Base-by-base conservation (phyloP, 2,113 vertebrate genomes). In the Paramisgurnus dabryanus region DNA sequence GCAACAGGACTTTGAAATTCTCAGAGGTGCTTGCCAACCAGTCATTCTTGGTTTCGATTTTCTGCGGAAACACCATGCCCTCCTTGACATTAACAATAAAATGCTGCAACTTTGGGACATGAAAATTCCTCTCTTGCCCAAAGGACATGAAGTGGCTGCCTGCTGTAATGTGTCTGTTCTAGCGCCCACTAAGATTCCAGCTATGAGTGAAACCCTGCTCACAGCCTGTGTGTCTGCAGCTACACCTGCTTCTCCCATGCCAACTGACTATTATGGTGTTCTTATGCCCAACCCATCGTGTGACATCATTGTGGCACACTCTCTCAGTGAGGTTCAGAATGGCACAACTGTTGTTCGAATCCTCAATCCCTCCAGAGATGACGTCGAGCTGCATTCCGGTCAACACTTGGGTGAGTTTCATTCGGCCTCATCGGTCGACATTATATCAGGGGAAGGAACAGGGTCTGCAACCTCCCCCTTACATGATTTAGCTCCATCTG, bases 91-190 rank as follows among this genome's bases (percentile, higher is more conserved):
- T 58, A 72, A 39, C 15, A 47, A 12, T 7, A 63, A 47, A 60
- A 11, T 4, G 39, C 10, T 60, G 60, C 43, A 15, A 18, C 41
- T 76, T 11, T 64, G 58, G 73, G 18, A 43, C 41, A 64, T 61
- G 11, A 11, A 43, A 43, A 53, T 55, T 15, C 69, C 69, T 55
- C 27, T 55, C 6, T 10, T 41, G 13, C 27, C 15, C 7, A 57
- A 17, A 72, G 39, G 70, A 8, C 70, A 58, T n/a, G 27, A 40
- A 72, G 34, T 53, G 8, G 41, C 73, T 27, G 73, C 58, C 18
- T 64, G 73, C 58, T 76, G 73, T 76, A 64, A 76, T 76, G 73
- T 64, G 58, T 76, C 58, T 64, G 73, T 76, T 8, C 58, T 64
- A 22, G 12, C 18, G 18, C 47, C 47, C 50, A 27, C 41, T 13